These are phyloP conservation scores for Tauraco hartlaubi DNA, from an alignment of 2,797 vertebrate species.

Conservation along the genomic window DNA sequence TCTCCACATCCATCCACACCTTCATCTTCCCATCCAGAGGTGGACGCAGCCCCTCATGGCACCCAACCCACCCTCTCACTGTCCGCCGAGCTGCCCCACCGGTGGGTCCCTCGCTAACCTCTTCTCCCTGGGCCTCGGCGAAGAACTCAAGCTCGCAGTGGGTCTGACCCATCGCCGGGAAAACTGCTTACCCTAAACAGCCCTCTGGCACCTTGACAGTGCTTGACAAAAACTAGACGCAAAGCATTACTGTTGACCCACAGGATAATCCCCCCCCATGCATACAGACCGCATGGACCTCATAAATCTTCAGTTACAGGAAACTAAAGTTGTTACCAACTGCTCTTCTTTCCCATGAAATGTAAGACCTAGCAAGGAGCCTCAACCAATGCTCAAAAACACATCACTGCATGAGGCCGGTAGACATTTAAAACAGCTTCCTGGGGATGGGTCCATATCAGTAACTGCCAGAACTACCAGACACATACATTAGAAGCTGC, in stretches of 20 bases:
- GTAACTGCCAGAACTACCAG: background rate
- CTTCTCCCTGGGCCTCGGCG: background rate
- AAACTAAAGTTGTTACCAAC: background rate
- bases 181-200: background rate
- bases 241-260: accelerated
- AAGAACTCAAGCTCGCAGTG: accelerated
- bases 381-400: background rate
- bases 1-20: background rate
- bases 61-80: background rate
- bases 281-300: background rate
- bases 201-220: accelerated
- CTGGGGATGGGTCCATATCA: accelerated
- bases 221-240: too few species aligned
- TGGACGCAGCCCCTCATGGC: background rate
- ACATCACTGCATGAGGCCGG: accelerated
- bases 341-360: background rate
- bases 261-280: background rate
- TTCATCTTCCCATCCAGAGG: background rate
- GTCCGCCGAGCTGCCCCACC: accelerated
- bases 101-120: background rate
- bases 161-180: accelerated
- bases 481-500: background rate
- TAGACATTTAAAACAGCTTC: background rate
- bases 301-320: background rate
- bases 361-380: background rate